Conservation (phyloP, 2,113 vertebrate genomes). For the Daboia siamensis region DNA sequence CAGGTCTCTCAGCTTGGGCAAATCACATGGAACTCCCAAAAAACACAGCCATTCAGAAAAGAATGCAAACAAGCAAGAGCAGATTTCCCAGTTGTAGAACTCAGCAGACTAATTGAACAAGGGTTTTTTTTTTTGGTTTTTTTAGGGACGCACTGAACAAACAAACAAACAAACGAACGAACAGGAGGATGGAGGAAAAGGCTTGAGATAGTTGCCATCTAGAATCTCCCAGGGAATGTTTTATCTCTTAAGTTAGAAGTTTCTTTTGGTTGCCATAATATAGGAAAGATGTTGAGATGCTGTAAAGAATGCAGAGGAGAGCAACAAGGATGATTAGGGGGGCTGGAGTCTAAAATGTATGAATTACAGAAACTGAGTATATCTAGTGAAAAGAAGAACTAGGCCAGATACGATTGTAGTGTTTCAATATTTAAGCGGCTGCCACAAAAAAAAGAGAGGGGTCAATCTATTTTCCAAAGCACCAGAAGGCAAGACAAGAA, state of each 20-base stretch:
- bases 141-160: background rate
- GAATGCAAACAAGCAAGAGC: background rate
- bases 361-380: no score
- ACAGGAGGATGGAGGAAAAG: no score
- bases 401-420: background rate
- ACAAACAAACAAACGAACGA: no score
- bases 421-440: background rate
- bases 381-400: no score
- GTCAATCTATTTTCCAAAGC: background rate
- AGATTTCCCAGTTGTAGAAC: background rate
- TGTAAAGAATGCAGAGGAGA: no score
- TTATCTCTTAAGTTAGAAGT: no score
- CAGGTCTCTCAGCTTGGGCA: background rate
- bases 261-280: no score
- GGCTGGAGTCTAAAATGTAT: no score
- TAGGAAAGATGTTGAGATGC: no score
- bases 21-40: background rate
- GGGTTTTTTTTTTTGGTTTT: background rate
- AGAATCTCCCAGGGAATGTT: no score
- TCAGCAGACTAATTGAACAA: background rate
- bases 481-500: background rate
- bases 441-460: background rate
- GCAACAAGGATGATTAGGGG: no score
- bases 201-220: no score
- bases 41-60: background rate